Percentiles rank a stretch among this genome's conserved stretches.
Conservation (phyloP, 2,797 vertebrate species). For the Coilia nasus region DNA sequence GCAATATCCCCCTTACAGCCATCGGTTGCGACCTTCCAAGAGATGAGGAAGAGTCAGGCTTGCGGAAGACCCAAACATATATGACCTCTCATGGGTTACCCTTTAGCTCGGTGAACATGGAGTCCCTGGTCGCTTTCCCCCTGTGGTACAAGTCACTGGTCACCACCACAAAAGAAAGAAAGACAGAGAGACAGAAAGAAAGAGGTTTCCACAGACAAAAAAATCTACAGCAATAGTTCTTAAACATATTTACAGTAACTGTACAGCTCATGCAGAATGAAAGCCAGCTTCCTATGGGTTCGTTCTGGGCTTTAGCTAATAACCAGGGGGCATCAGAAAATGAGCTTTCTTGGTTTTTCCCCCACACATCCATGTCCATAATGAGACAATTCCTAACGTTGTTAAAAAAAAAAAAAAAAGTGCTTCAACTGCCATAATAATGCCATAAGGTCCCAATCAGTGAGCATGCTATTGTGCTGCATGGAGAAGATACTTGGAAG, state of each 20-base stretch:
- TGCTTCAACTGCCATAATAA: constrained; percentile 24
- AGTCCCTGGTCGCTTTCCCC: constrained; percentile 2
- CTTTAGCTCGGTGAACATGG: neutral
- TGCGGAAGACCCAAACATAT: neutral
- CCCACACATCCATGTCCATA: constrained; percentile 1
- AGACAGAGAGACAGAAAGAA: neutral
- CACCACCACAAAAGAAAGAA: constrained; percentile 24
- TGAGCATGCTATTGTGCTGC: constrained; percentile 25
- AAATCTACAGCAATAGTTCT: constrained; percentile 28
- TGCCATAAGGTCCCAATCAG: constrained; percentile 21
- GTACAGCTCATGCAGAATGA: constrained; percentile 82
- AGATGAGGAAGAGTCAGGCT: constrained; percentile 1
- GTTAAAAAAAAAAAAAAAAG: neutral
- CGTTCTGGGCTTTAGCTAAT: constrained; percentile 59
- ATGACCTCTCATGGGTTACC: neutral
- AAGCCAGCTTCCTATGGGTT: constrained; percentile 67
- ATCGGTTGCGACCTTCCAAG: neutral
- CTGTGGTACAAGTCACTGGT: constrained; percentile 18
- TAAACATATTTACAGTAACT: constrained; percentile 72
- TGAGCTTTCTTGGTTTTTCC: constrained; percentile 17
- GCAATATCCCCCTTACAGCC: constrained; percentile 49
- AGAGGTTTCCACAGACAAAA: constrained; percentile 12
- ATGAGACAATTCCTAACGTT: constrained; percentile 1
- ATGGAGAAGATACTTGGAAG: constrained; percentile 16
- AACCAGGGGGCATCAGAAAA: constrained; percentile 35